Conservation (phyloP, 2,797 vertebrate species). For the Sebastiscus albofasciatus region DNA sequence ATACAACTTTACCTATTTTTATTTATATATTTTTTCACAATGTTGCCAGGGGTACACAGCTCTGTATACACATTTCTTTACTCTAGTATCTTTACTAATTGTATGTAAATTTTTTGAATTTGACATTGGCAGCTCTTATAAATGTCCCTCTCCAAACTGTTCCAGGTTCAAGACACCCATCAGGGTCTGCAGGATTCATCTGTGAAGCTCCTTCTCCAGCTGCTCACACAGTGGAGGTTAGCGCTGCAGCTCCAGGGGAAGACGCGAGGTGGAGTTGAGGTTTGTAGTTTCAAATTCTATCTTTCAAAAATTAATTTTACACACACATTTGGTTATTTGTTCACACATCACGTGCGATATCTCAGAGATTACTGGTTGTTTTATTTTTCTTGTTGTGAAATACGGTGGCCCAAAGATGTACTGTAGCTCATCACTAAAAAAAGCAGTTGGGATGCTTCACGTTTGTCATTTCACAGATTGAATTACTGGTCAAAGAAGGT, state of each 20-base stretch:
- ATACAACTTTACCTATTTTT: background rate
- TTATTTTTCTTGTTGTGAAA: background rate
- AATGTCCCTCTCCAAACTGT: background rate
- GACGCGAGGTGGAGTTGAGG: conserved; percentile 78
- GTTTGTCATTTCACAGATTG: background rate
- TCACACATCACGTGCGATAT: background rate
- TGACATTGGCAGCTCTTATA: background rate
- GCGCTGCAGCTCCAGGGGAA: conserved; percentile 89
- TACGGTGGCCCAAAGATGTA: background rate
- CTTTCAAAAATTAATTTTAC: background rate
- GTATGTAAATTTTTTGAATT: too few species aligned
- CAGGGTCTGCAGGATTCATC: conserved; percentile 95
- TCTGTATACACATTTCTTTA: too few species aligned
- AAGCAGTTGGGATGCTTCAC: background rate
- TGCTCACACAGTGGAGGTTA: conserved; percentile 97
- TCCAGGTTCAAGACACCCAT: conserved; percentile 92
- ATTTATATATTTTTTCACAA: too few species aligned
- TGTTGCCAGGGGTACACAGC: too few species aligned
- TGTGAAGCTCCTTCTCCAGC: conserved; percentile 94
- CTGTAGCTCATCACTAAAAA: background rate
- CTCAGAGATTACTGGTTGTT: background rate
- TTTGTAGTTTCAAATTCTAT: conserved; percentile 39
- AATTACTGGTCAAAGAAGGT: background rate
- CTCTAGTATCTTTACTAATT: too few species aligned
- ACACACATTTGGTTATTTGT: background rate